Conservation (phyloP, 2,113 vertebrate species). For the Xerus inauris region DNA sequence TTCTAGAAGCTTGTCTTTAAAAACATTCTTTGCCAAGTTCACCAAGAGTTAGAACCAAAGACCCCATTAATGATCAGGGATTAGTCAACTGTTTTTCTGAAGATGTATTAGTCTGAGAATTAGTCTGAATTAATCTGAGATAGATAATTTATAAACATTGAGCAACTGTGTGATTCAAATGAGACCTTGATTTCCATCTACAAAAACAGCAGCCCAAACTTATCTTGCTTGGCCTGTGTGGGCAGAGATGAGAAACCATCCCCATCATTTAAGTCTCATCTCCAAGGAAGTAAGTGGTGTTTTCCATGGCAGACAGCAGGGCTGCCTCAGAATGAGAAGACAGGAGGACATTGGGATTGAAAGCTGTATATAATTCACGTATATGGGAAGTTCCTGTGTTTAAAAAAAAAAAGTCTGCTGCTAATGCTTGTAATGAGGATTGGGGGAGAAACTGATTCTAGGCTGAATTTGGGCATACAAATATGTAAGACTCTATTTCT, state of each 20-base stretch:
- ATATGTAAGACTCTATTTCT: background rate
- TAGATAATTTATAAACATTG: background rate
- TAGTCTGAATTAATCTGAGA: background rate
- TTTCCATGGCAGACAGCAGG: background rate
- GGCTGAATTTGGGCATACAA: background rate
- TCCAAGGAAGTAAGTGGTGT: background rate
- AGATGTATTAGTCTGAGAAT: background rate
- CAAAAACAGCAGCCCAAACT: background rate
- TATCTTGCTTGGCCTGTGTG: background rate
- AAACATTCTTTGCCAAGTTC: background rate
- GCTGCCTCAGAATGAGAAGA: background rate
- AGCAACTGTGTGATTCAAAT: background rate
- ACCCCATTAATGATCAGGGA: background rate
- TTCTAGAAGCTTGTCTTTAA: background rate
- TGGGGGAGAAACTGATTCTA: background rate
- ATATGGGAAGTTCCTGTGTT: background rate
- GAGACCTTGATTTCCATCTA: background rate
- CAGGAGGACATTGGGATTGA: background rate
- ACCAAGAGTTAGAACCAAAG: background rate
- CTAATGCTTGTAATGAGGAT: background rate
- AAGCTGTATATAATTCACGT: background rate
- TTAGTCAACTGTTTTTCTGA: conserved; percentile 13
- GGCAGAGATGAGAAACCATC: background rate
- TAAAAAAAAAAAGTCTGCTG: background rate
- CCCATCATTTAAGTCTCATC: background rate